phyloP scores from a whole-genome alignment of 2,888 invertebrate species.

The Carpatolechia fugitivella region DNA sequence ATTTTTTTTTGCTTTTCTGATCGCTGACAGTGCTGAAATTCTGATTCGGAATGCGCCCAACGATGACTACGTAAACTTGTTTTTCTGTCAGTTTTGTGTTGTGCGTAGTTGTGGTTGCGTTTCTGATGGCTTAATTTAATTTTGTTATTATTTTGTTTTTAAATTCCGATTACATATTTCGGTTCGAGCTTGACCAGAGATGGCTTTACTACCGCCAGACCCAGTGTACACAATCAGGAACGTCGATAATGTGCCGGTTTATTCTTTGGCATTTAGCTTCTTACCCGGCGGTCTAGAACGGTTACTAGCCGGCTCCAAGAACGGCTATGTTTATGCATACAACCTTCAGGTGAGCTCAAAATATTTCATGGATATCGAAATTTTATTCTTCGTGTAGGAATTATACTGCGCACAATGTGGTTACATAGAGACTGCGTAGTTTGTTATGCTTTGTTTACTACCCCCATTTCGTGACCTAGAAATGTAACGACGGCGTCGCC shows the following conservation, averaged over 20 bases:
- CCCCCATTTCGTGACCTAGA: slow-evolving; percentile 67
- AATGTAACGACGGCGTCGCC: slow-evolving; percentile 33
- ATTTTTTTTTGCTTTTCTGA: too few relatives aligned
- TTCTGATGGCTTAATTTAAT: slow-evolving; percentile 75
- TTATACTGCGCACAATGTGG: slow-evolving; percentile 32
- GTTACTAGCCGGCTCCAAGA: slow-evolving; percentile 86
- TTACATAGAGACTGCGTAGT: slow-evolving; percentile 28
- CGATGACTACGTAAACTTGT: slow-evolving; percentile 37
- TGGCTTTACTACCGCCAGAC: slow-evolving; percentile 88
- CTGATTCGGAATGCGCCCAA: slow-evolving; percentile 22
- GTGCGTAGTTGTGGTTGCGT: slow-evolving; percentile 75
- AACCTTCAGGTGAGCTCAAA: slow-evolving; percentile 84
- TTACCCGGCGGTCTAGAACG: slow-evolving; percentile 79
- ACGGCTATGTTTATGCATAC: slow-evolving; percentile 88
- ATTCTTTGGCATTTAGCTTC: slow-evolving; percentile 85
- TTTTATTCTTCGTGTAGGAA: not conserved
- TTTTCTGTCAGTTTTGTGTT: slow-evolving; percentile 78
- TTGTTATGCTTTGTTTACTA: slow-evolving; percentile 61
- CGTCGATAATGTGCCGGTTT: slow-evolving; percentile 84
- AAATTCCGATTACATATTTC: slow-evolving; percentile 62
- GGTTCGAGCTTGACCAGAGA: slow-evolving; percentile 75
- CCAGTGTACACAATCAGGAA: slow-evolving; percentile 86
- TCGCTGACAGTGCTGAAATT: too few relatives aligned
- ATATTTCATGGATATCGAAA: slow-evolving; percentile 44
- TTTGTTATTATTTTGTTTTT: slow-evolving; percentile 70